Conservation (phyloP, 2,888 invertebrate species). For the Quadroppia sp. region DNA sequence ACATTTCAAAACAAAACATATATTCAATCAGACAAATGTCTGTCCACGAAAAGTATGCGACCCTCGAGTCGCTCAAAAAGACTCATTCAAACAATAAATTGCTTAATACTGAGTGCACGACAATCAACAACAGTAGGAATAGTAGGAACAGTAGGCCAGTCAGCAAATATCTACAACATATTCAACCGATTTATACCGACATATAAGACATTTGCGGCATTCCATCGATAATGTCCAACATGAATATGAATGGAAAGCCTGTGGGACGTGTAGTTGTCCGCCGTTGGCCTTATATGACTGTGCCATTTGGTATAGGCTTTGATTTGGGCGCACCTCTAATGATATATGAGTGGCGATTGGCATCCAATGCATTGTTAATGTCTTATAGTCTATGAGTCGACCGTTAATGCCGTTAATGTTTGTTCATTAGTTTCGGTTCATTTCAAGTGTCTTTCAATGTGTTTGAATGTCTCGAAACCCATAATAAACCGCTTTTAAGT, state of each 20-base stretch:
- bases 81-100: conserved; percentile 37
- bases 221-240: not conserved
- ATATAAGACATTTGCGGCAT: conserved; percentile 10
- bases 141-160: not conserved
- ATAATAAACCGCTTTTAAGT: conserved; percentile 34
- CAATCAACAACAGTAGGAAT: conserved; percentile 11
- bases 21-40: conserved; percentile 24
- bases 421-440: conserved; percentile 36
- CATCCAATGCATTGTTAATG: conserved; percentile 28
- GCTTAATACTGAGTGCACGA: conserved; percentile 21
- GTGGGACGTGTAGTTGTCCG: not conserved
- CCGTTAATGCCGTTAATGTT: conserved; percentile 34
- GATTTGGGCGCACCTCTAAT: not conserved
- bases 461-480: not conserved
- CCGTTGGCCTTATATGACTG: not conserved
- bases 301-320: not conserved
- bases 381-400: conserved; percentile 9
- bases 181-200: too few relatives aligned
- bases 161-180: too few relatives aligned
- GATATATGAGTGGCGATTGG: conserved; percentile 26
- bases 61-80: conserved; percentile 22
- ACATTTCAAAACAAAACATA: conserved; percentile 30
- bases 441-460: conserved; percentile 9
- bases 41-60: conserved; percentile 29
- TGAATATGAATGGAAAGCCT: not conserved